Evolutionary conservation across 2,888 invertebrate species (phyloP).

Genomic region (Bellardia pandia): DNA sequence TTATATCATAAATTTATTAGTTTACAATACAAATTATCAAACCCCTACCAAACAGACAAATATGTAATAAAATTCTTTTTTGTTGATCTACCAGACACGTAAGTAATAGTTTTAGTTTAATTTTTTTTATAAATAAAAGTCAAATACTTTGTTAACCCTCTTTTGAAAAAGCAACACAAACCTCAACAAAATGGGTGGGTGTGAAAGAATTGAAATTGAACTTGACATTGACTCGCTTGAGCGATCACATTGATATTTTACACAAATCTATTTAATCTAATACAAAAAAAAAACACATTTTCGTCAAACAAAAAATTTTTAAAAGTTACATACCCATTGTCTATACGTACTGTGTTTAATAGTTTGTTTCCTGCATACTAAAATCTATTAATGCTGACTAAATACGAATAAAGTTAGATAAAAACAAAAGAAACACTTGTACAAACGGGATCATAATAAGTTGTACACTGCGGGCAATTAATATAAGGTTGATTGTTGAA

Average conservation of each 20-base stretch:
- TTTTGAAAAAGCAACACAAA: neutral
- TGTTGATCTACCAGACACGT: neutral
- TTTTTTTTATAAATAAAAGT: neutral
- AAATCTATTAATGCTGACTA: slow-evolving; percentile 28
- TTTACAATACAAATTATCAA: neutral
- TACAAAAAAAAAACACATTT: slow-evolving; percentile 14
- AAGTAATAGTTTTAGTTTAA: neutral
- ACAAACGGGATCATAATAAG: slow-evolving; percentile 21
- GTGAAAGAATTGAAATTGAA: slow-evolving; percentile 76
- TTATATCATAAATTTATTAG: neutral
- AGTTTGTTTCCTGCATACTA: slow-evolving; percentile 56
- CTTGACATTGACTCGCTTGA: slow-evolving; percentile 79
- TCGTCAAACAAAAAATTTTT: slow-evolving; percentile 12
- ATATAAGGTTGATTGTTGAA: neutral
- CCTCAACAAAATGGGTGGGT: neutral
- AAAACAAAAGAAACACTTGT: slow-evolving; percentile 2
- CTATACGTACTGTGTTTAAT: slow-evolving; percentile 37
- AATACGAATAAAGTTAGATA: slow-evolving; percentile 16
- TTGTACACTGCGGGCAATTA: slow-evolving; percentile 7
- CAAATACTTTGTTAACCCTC: neutral
- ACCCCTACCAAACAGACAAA: neutral
- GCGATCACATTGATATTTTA: slow-evolving; percentile 72
- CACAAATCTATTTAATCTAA: slow-evolving; percentile 73
- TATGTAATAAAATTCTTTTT: neutral
- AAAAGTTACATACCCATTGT: slow-evolving; percentile 7